phyloP scores from a whole-genome alignment of 2,113 vertebrate species.

The Hippopotamus amphibius region DNA sequence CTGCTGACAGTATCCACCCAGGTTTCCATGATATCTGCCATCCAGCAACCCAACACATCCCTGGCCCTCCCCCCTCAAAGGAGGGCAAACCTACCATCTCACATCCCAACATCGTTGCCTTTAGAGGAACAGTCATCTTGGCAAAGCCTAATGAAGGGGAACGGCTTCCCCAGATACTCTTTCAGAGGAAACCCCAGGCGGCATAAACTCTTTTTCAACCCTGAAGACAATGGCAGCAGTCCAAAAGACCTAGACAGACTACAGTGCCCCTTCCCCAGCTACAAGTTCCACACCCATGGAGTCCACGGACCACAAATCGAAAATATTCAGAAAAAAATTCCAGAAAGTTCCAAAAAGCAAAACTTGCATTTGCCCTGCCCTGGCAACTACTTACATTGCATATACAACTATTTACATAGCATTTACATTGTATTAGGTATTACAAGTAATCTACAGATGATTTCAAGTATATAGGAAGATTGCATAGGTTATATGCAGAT shows the following conservation, averaged over 20 bases:
- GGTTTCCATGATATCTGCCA: background rate
- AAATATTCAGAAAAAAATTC: background rate
- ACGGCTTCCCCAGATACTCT: background rate
- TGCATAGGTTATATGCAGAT: background rate
- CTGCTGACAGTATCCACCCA: background rate
- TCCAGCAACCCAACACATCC: too few species aligned
- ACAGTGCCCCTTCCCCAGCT: background rate
- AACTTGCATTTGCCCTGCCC: background rate
- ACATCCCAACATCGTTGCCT: background rate
- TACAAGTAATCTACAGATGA: background rate
- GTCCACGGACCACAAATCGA: background rate
- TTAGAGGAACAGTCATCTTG: background rate
- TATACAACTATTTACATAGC: background rate
- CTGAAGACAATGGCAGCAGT: background rate
- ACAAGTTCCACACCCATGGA: background rate
- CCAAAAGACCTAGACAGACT: background rate
- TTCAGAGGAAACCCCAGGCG: background rate
- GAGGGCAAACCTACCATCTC: background rate
- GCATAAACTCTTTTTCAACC: background rate
- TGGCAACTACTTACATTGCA: background rate
- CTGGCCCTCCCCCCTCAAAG: background rate
- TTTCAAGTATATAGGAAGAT: background rate
- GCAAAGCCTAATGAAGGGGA: background rate
- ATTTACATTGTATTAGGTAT: background rate
- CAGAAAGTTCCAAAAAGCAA: background rate